These are phyloP conservation scores for Drosophila meridionalis DNA, from an alignment of 2,888 invertebrate species.

Conservation along the genomic window DNA sequence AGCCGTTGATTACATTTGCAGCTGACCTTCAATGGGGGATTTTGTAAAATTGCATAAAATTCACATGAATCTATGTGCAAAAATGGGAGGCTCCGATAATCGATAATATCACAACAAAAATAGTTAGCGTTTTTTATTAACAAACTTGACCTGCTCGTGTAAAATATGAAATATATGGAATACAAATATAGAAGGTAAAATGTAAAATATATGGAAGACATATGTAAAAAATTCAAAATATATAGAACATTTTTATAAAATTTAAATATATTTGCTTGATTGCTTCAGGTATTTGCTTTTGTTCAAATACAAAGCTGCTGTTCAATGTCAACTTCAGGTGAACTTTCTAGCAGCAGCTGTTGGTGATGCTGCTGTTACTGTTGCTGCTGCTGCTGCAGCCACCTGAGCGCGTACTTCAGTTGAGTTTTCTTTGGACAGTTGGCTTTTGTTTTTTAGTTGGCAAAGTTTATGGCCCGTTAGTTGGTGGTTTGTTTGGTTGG, in stretches of 20 bases:
- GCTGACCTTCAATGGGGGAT: no score
- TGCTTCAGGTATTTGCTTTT: not conserved
- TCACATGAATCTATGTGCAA: no score
- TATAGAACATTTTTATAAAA: not conserved
- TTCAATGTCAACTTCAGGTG: constrained; percentile 20
- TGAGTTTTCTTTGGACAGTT: constrained; percentile 37
- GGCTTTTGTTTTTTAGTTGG: constrained; percentile 51
- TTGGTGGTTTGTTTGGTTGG: constrained; percentile 27
- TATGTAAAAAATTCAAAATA: no score
- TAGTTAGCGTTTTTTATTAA: no score
- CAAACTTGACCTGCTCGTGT: no score
- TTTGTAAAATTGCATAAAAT: no score
- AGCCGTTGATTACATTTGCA: no score
- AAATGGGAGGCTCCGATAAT: no score
- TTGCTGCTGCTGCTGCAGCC: constrained; percentile 3
- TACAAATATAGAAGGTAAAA: no score
- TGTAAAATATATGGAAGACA: no score
- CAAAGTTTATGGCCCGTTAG: constrained; percentile 37
- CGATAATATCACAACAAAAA: no score
- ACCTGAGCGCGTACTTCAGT: constrained; percentile 32
- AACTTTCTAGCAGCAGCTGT: constrained; percentile 16
- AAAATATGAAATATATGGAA: no score
- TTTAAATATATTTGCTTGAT: not conserved
- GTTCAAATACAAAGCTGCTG: constrained; percentile 5
- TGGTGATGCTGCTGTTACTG: constrained; percentile 27